phyloP scores from a whole-genome alignment of 2,797 vertebrate species.

The Mormyrus proboscirostris region DNA sequence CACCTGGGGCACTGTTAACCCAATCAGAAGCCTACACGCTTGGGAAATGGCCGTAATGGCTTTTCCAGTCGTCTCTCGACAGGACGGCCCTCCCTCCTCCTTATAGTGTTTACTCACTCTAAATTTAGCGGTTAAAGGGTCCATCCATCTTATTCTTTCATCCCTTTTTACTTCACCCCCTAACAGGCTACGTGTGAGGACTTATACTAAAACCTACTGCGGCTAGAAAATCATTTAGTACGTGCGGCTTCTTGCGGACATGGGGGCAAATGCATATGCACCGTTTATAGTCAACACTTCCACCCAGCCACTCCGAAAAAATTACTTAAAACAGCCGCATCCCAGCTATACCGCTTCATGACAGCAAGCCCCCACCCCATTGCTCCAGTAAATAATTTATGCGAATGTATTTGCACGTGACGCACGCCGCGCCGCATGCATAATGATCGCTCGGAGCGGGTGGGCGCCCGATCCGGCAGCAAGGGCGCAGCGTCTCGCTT shows the following conservation, averaged over 20 bases:
- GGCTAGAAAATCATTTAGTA: neutral
- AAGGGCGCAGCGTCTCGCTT: neutral
- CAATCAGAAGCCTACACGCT: neutral
- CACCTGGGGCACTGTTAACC: neutral
- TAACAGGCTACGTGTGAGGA: conserved; percentile 29
- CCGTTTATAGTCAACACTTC: neutral
- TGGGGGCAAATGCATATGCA: neutral
- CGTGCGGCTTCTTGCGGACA: neutral
- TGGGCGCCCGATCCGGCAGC: neutral
- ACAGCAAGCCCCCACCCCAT: neutral
- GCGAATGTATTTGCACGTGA: neutral
- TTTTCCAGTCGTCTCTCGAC: conserved; percentile 37
- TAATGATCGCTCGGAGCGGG: neutral
- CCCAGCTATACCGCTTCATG: no score
- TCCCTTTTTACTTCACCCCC: conserved; percentile 42
- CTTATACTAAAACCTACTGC: neutral
- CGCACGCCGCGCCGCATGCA: neutral
- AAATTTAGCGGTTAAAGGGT: conserved; percentile 43
- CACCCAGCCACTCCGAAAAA: neutral
- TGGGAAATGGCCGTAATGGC: conserved; percentile 26
- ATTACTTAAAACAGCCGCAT: neutral
- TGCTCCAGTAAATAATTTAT: neutral
- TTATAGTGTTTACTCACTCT: conserved; percentile 42
- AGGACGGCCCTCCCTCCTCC: conserved; percentile 36
- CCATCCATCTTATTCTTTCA: conserved; percentile 47